Evolutionary conservation across 2,797 vertebrate genomes (phyloP).

Genomic region (Melanotaenia maccullochi): DNA sequence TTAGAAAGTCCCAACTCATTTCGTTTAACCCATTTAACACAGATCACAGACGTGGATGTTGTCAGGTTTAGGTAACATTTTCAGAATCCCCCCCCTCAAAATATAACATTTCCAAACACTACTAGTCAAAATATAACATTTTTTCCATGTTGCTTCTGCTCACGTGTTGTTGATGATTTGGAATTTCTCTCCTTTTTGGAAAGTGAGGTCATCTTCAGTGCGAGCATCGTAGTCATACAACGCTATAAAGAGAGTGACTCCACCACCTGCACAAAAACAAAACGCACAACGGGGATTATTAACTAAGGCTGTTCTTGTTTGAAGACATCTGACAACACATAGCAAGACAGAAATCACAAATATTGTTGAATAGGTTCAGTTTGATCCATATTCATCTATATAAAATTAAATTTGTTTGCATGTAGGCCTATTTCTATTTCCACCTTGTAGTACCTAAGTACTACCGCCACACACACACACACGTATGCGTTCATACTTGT

Average conservation of each 20-base stretch:
- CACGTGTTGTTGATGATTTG: conserved; percentile 97
- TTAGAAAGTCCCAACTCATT: conserved; percentile 20
- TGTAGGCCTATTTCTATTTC: neutral
- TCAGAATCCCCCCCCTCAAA: neutral
- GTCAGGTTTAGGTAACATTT: neutral
- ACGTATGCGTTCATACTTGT: conserved; percentile 61
- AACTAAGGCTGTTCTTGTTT: neutral
- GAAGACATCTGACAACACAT: neutral
- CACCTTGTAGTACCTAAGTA: neutral
- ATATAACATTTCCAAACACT: neutral
- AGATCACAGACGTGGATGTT: conserved; percentile 10
- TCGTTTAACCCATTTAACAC: conserved; percentile 34
- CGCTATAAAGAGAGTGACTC: conserved; percentile 92
- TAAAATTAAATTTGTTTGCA: neutral
- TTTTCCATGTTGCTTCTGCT: conserved; percentile 54
- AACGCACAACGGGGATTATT: neutral
- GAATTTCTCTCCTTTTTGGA: conserved; percentile 96
- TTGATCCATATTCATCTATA: neutral
- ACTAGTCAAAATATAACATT: neutral
- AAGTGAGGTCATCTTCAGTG: conserved; percentile 93
- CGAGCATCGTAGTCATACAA: conserved; percentile 95
- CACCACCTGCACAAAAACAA: conserved; percentile 79
- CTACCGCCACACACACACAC: conserved; percentile 22
- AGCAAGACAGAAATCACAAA: neutral
- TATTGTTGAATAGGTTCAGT: neutral